phyloP scores from a whole-genome alignment of 2,797 vertebrate species.

The Crenuchus spilurus region DNA sequence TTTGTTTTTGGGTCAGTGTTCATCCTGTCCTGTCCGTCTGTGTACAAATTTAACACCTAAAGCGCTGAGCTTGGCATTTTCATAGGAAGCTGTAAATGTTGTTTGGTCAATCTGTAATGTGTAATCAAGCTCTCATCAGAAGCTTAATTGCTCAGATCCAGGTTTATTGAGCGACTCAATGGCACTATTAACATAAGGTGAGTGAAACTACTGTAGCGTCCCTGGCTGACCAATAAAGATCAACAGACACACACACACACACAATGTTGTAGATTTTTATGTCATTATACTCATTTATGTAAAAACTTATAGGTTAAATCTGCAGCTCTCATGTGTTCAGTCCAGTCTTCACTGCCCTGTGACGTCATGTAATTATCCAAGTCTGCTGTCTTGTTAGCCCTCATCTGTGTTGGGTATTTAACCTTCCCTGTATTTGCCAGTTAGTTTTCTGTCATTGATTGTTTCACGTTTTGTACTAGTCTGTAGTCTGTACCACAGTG shows the following conservation, averaged over 20 bases:
- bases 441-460: too few relatives aligned
- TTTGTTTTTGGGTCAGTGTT: background rate
- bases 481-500: too few relatives aligned
- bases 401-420: too few relatives aligned
- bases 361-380: too few relatives aligned
- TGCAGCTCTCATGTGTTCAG: too few relatives aligned
- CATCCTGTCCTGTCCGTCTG: background rate
- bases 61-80: slow-evolving; percentile 33
- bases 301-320: too few relatives aligned
- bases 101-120: slow-evolving; percentile 38
- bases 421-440: too few relatives aligned
- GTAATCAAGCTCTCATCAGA: slow-evolving; percentile 44
- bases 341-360: too few relatives aligned
- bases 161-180: slow-evolving; percentile 46
- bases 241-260: background rate
- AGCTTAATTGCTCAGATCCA: slow-evolving; percentile 47
- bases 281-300: too few relatives aligned
- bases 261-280: too few relatives aligned
- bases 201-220: slow-evolving; percentile 40
- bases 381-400: too few relatives aligned
- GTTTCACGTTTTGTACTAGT: too few relatives aligned
- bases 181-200: slow-evolving; percentile 45
- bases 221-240: slow-evolving; percentile 26
- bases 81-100: slow-evolving; percentile 25
- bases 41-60: slow-evolving; percentile 17